Conservation (phyloP, 2,797 vertebrate species). For the Lerista edwardsae region DNA sequence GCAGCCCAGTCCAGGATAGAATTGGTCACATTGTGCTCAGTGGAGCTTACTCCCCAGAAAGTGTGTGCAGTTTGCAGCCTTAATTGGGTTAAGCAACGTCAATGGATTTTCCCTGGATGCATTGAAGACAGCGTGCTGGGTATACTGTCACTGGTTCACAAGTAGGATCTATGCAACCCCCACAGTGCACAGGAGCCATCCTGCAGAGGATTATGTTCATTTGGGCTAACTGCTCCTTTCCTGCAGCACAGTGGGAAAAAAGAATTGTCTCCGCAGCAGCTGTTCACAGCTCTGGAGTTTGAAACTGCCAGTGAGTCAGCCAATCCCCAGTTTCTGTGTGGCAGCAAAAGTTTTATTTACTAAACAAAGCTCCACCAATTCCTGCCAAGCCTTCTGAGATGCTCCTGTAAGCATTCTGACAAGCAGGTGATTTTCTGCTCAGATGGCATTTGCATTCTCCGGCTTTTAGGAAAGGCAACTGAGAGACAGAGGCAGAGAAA, state of each 20-base stretch:
- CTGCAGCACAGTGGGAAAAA: not conserved
- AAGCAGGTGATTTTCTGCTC: not conserved
- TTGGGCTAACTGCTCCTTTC: not conserved
- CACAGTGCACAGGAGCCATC: not conserved
- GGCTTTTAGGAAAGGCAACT: not conserved
- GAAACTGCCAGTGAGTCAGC: not conserved
- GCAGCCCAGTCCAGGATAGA: too few species aligned
- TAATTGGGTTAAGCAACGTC: not conserved
- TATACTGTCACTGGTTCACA: not conserved
- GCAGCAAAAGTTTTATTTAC: not conserved
- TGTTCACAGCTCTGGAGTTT: not conserved
- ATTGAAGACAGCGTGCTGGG: not conserved
- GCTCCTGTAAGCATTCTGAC: not conserved
- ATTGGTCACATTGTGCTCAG: too few species aligned
- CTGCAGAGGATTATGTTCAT: not conserved
- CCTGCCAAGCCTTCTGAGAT: not conserved
- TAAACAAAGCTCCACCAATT: not conserved
- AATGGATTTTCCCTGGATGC: not conserved
- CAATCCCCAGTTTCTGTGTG: not conserved
- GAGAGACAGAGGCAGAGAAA: not conserved
- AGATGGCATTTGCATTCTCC: not conserved
- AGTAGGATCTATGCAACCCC: not conserved
- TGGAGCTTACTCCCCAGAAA: too few species aligned
- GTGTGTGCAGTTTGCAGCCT: too few species aligned
- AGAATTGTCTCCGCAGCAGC: accelerated